These are phyloP conservation scores for Phalacrocorax brasilianus DNA, from an alignment of 2,113 vertebrate species.

Conservation along the genomic window DNA sequence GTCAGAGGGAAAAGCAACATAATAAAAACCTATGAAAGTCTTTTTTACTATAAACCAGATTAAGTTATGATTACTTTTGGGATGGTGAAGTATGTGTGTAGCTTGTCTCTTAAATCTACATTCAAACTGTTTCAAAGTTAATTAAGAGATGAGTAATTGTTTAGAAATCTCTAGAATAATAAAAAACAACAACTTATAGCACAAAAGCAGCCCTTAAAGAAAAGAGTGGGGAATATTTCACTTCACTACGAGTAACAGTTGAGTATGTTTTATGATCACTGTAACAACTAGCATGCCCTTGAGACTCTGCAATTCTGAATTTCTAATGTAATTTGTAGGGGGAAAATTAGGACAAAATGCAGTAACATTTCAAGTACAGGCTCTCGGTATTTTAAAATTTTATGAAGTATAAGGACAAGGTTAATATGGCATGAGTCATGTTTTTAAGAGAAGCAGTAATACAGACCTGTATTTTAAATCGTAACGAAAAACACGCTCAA, in stretches of 20 bases:
- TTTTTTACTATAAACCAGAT: not conserved
- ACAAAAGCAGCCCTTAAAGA: constrained; percentile 6
- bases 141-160: constrained; percentile 28
- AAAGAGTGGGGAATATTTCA: not conserved
- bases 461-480: constrained; percentile 26
- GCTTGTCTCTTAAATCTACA: not conserved
- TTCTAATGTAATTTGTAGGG: constrained; percentile 40
- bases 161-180: constrained; percentile 22
- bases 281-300: constrained; percentile 36
- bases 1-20: not conserved
- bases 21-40: not conserved
- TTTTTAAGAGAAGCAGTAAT: constrained; percentile 57
- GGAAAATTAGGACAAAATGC: constrained; percentile 53
- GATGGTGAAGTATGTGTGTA: not conserved
- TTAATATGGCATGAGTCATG: constrained; percentile 58
- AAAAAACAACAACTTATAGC: not conserved
- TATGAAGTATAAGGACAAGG: constrained; percentile 59
- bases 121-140: constrained; percentile 3
- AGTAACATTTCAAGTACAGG: constrained; percentile 37
- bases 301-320: constrained; percentile 40
- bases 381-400: constrained; percentile 59
- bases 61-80: not conserved
- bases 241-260: not conserved
- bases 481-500: not conserved
- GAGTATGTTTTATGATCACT: constrained; percentile 45